Evolutionary conservation across 2,888 invertebrate genomes (phyloP).

Genomic region (Unio delphinus): DNA sequence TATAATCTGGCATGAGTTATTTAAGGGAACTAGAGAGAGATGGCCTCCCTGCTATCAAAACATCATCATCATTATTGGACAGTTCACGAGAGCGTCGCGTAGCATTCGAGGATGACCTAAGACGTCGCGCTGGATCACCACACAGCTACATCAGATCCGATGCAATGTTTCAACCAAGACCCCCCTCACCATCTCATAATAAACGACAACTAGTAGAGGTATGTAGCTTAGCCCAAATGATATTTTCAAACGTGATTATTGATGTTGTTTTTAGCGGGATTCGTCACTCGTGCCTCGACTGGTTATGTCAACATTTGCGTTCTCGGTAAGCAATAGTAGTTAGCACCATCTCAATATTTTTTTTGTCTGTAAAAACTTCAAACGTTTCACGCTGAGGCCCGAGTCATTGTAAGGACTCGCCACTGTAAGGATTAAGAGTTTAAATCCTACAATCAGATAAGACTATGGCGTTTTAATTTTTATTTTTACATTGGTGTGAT

Average conservation of each 20-base stretch:
- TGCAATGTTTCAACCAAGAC: conserved; percentile 38
- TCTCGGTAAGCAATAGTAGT: no score
- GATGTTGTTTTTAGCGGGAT: no score
- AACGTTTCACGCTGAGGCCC: no score
- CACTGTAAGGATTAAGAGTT: no score
- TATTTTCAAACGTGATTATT: conserved; percentile 10
- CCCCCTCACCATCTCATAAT: conserved; percentile 38
- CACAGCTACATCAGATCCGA: conserved; percentile 19
- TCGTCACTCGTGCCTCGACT: no score
- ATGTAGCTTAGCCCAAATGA: conserved; percentile 11
- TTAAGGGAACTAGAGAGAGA: conserved; percentile 22
- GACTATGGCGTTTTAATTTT: no score
- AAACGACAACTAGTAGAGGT: conserved; percentile 36
- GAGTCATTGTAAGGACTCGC: no score
- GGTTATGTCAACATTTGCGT: no score
- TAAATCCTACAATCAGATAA: no score
- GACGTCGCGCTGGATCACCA: conserved; percentile 17
- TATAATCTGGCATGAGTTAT: conserved; percentile 12
- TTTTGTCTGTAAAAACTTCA: no score
- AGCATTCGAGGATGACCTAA: conserved; percentile 25
- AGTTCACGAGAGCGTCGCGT: conserved; percentile 17
- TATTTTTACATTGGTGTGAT: no score
- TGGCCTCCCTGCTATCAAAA: conserved; percentile 24
- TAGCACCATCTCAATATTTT: no score
- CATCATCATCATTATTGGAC: conserved; percentile 9